phyloP scores from a whole-genome alignment of 2,888 invertebrate genomes.

The Mesorhabditis sp. region DNA sequence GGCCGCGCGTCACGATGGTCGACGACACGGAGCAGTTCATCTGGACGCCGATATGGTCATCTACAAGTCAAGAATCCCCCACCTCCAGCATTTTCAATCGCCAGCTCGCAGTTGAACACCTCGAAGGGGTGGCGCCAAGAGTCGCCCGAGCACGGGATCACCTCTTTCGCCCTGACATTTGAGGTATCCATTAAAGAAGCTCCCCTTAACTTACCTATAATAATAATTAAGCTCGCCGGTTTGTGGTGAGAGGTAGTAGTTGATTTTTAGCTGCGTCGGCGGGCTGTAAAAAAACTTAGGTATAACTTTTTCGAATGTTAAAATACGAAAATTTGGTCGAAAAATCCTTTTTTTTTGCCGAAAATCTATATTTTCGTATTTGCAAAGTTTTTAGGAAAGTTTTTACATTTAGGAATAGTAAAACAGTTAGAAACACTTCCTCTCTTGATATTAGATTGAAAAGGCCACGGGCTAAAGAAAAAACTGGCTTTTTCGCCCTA shows the following conservation, averaged over 20 bases:
- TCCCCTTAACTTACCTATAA: constrained; percentile 13
- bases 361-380: no score
- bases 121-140: constrained; percentile 54
- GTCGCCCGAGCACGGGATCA: constrained; percentile 31
- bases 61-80: background rate
- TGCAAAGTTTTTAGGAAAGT: no score
- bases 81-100: constrained; percentile 38
- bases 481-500: no score
- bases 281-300: background rate
- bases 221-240: constrained; percentile 21
- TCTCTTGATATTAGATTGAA: no score
- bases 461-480: no score
- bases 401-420: no score
- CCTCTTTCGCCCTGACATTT: constrained; percentile 21
- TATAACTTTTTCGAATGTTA: no score
- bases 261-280: background rate
- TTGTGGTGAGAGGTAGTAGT: constrained; percentile 12
- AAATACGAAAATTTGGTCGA: no score
- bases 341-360: no score
- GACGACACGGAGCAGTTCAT: constrained; percentile 11
- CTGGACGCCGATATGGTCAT: constrained; percentile 7
- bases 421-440: no score
- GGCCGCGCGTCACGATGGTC: constrained; percentile 15
- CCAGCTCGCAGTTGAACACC: constrained; percentile 34
- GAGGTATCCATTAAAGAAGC: background rate